These are phyloP conservation scores for Volucella zonaria DNA, from an alignment of 2,888 invertebrate genomes.

Conservation along the genomic window DNA sequence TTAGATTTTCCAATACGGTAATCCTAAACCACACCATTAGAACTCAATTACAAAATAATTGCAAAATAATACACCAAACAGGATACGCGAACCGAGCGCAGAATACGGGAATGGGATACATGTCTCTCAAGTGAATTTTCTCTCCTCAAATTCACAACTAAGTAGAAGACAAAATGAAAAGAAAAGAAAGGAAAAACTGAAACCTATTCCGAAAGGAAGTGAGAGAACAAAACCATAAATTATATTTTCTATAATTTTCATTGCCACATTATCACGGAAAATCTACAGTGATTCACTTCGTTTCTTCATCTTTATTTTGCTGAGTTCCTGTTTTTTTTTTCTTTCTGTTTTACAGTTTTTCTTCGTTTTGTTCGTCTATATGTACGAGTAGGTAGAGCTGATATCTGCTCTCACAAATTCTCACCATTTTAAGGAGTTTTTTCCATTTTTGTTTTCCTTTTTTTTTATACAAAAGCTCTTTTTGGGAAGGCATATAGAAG, in stretches of 20 bases:
- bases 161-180: constrained; percentile 19
- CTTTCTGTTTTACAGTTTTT: constrained; percentile 9
- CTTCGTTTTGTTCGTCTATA: constrained; percentile 26
- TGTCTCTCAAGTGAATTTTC: constrained; percentile 61
- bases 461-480: constrained; percentile 54
- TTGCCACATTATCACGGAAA: constrained; percentile 76
- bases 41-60: constrained; percentile 73
- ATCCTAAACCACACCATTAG: constrained; percentile 60
- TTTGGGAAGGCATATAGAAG: constrained; percentile 6
- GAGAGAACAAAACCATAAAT: constrained; percentile 66
- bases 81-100: constrained; percentile 3
- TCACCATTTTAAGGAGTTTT: constrained; percentile 72
- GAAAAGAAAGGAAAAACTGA: constrained; percentile 25
- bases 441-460: constrained; percentile 22
- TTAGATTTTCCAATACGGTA: constrained; percentile 44
- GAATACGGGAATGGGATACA: background rate
- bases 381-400: background rate
- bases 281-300: constrained; percentile 76
- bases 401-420: constrained; percentile 75
- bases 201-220: constrained; percentile 53
- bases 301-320: constrained; percentile 61
- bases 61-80: constrained; percentile 66
- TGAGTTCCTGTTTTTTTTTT: constrained; percentile 1
- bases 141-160: constrained; percentile 42
- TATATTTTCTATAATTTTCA: constrained; percentile 76